A percentile compares a stretch with the other conserved stretches of the same genome.
Evolutionary conservation across 2,888 invertebrate genomes (phyloP).

Genomic region (Cryptocephalus primarius): DNA sequence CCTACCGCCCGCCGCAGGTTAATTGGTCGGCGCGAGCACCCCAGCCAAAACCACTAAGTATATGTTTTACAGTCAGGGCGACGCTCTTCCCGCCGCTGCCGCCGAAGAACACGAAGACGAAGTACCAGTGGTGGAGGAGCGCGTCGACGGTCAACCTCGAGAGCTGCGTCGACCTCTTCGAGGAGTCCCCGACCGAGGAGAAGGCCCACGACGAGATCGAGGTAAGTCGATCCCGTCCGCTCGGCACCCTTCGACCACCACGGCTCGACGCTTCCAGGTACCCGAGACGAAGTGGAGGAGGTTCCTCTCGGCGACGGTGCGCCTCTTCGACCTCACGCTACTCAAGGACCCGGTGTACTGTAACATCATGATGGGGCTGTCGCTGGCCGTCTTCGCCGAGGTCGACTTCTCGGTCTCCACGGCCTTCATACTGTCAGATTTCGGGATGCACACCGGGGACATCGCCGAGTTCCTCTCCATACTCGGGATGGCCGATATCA

Average conservation of each 20-base stretch:
- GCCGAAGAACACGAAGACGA: slow-evolving; percentile 7
- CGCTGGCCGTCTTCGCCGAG: slow-evolving; percentile 57
- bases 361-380: slow-evolving; percentile 56
- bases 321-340: slow-evolving; percentile 53
- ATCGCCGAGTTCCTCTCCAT: slow-evolving; percentile 54
- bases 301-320: slow-evolving; percentile 33
- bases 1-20: too few species aligned
- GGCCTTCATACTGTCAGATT: slow-evolving; percentile 56
- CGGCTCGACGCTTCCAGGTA: too few species aligned
- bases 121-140: slow-evolving; percentile 45
- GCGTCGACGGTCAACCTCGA: slow-evolving; percentile 40
- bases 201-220: slow-evolving; percentile 10
- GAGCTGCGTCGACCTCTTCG: slow-evolving; percentile 50
- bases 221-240: too few species aligned
- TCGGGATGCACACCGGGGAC: slow-evolving; percentile 44
- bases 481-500: slow-evolving; percentile 42
- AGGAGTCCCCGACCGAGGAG: slow-evolving; percentile 14
- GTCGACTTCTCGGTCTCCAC: slow-evolving; percentile 56
- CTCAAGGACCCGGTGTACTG: slow-evolving; percentile 57
- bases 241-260: too few species aligned
- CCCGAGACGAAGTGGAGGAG: slow-evolving; percentile 9
- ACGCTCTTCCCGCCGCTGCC: not conserved
- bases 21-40: too few species aligned
- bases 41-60: too few species aligned
- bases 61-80: not conserved